phyloP scores from a whole-genome alignment of 2,888 invertebrate genomes.

The Pheosia gnoma region DNA sequence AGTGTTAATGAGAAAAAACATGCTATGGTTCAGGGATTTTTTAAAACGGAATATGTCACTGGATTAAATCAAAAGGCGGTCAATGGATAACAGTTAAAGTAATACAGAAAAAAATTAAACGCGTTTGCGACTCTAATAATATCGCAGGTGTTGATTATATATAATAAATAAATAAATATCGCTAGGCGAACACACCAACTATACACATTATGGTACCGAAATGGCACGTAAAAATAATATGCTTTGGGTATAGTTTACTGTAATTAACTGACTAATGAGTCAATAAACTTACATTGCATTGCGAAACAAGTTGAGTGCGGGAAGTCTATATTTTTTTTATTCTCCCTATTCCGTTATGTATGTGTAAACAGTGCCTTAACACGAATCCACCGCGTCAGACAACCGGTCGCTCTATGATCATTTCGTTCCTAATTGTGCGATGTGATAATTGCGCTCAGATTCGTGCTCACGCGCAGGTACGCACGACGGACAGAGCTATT shows the following conservation, averaged over 20 bases:
- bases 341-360: not conserved
- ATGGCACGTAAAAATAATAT: too few species aligned
- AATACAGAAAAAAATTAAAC: conserved; percentile 23
- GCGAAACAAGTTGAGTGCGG: not conserved
- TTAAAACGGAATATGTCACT: conserved; percentile 39
- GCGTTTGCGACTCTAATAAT: not conserved
- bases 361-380: conserved; percentile 12
- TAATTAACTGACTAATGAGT: not conserved
- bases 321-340: not conserved
- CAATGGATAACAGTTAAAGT: conserved; percentile 40
- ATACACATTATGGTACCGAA: too few species aligned
- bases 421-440: conserved; percentile 47
- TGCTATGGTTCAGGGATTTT: conserved; percentile 17
- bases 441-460: conserved; percentile 16
- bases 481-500: not conserved
- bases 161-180: too few species aligned
- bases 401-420: conserved; percentile 49
- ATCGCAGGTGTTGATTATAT: not conserved
- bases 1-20: not conserved
- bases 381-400: conserved; percentile 18
- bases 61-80: conserved; percentile 26
- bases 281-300: not conserved
- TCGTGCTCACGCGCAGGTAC: not conserved
- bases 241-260: too few species aligned
- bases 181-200: too few species aligned